A percentile compares a stretch with the other conserved stretches of the same genome.
phyloP scores from a whole-genome alignment of 2,888 invertebrate species.

The Stramonita haemastoma region DNA sequence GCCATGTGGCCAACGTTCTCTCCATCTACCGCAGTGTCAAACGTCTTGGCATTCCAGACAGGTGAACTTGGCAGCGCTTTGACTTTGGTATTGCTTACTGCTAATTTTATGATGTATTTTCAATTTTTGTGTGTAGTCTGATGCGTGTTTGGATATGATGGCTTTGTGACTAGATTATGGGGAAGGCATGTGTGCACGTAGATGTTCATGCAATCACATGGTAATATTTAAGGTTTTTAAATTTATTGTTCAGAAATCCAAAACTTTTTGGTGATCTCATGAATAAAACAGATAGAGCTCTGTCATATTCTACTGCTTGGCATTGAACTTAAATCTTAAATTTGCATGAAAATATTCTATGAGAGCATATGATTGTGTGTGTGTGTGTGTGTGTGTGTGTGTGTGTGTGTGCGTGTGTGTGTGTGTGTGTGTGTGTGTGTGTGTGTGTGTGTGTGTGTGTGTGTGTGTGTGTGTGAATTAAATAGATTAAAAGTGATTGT shows the following conservation, averaged over 20 bases:
- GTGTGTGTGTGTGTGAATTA: neutral
- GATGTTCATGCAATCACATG: too few species aligned
- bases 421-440: neutral
- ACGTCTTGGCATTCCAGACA: conserved; percentile 97
- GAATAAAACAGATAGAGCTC: too few species aligned
- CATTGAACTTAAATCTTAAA: too few species aligned
- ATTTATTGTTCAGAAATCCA: too few species aligned
- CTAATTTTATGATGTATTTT: neutral
- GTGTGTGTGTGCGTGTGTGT: neutral
- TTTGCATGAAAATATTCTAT: too few species aligned
- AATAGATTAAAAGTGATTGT: neutral
- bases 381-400: neutral
- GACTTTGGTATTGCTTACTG: neutral
- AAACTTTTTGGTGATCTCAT: too few species aligned
- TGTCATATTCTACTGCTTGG: too few species aligned
- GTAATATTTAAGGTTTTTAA: too few species aligned
- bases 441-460: neutral
- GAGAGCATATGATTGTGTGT: neutral
- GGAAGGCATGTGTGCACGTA: too few species aligned
- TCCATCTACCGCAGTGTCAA: conserved; percentile 99
- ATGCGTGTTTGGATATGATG: neutral
- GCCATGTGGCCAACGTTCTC: conserved; percentile 98
- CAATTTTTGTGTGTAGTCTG: neutral
- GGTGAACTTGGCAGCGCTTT: conserved; percentile 71
- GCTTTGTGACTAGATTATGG: too few species aligned